Evolutionary conservation across 64 coral and sea anemone genomes (phyloP), one percentile per base, ranked within the genome.

Genomic region (Montipora efflorescens): DNA sequence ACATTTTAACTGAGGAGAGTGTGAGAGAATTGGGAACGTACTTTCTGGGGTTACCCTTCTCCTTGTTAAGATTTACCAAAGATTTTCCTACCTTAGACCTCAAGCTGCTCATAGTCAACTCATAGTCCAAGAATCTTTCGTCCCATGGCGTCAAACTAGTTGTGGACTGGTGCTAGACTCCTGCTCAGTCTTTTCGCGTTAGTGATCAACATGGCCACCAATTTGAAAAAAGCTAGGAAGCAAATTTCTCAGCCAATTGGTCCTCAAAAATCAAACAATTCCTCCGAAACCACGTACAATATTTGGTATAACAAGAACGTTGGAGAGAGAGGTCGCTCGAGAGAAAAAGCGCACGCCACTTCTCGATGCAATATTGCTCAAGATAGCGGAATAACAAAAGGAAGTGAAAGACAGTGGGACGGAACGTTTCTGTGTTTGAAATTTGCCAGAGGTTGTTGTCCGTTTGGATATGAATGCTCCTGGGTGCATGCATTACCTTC

Each of bases 261-360:
- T 52, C 96, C 96, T 28, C 77, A 91, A 64, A 94, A 81, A n/a
- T 79, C 89, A 2, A 84, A 92, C 8, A 90, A 55, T 75, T 72
- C 88, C 48, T 59, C 89, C 53, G 85, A 66, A 52, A 74, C 48
- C 57, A 87, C 47, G 11, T 97, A 97, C 80, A 97, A 97, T 59
- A 97, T 97, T 92, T 97, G 96, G 96, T 97, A 95, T 70, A 94
- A 97, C 43, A 97, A 97, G 81, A 88, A 97, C 6, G 78, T 90
- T 16, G 96, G 96, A 3, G 93, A 91, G 49, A 74, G 96, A 84
- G 76, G 91, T 74, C 90, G 92, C 13, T 61, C 83, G 15, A 90
- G 89, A 55, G 89, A 87, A 89, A 90, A 77, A 71, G 9, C 58
- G 2, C 82, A 81, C 50, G 84, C 96, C 55, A 83, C 72, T 6